phyloP scores from a whole-genome alignment of 1,140 invertebrate genomes.

The Cecropterus lyciades region DNA sequence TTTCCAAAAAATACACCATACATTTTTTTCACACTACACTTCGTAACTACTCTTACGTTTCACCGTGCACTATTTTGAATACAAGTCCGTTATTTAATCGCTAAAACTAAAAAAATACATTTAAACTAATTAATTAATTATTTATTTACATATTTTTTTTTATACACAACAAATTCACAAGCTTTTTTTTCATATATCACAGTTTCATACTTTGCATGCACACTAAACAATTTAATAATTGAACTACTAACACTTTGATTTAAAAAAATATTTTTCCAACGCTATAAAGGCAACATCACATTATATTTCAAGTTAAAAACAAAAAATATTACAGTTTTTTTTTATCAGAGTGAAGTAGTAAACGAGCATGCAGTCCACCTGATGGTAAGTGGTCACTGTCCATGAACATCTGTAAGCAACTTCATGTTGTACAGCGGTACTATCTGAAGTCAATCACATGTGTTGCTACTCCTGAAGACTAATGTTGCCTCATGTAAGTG shows the following conservation, averaged over 20 bases:
- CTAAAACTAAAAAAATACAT: slow-evolving; percentile 35
- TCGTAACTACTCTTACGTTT: slow-evolving; percentile 9
- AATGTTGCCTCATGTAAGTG: too few species aligned
- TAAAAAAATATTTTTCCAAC: slow-evolving; percentile 4
- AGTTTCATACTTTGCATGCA: slow-evolving; percentile 69
- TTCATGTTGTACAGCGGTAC: too few species aligned
- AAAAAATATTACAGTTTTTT: too few species aligned
- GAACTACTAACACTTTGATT: background rate
- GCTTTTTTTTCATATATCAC: slow-evolving; percentile 62
- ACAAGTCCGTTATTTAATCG: slow-evolving; percentile 32
- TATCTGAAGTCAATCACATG: too few species aligned
- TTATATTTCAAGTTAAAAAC: background rate
- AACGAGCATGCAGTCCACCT: too few species aligned
- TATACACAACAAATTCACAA: slow-evolving; percentile 69
- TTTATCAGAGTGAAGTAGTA: too few species aligned
- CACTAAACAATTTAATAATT: slow-evolving; percentile 32
- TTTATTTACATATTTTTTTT: slow-evolving; percentile 36
- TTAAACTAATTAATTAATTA: slow-evolving; percentile 12
- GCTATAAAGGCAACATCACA: background rate
- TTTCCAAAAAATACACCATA: slow-evolving; percentile 42
- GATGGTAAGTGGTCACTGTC: too few species aligned
- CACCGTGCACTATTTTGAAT: slow-evolving; percentile 1
- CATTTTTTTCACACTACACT: background rate
- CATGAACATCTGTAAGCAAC: too few species aligned
- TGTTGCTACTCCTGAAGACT: too few species aligned